phyloP scores from a whole-genome alignment of 2,797 vertebrate species.

The Melanotaenia trifasciata region DNA sequence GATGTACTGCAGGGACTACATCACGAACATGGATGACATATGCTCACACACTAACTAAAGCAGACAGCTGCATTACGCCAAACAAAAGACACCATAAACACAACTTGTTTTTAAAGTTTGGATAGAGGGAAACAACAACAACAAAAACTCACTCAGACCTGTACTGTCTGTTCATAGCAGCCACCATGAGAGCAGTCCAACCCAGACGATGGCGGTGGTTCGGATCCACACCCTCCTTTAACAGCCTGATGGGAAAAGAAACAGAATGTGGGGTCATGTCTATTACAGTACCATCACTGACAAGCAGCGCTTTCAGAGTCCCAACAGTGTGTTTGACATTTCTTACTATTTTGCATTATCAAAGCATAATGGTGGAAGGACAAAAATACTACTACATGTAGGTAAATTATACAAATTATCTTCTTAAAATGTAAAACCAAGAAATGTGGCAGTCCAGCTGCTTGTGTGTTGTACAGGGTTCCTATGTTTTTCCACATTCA shows the following conservation, averaged over 20 bases:
- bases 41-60: constrained; percentile 32
- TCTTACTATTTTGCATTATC: not conserved
- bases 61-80: constrained; percentile 49
- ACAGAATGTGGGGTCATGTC: constrained; percentile 6
- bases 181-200: constrained; percentile 96
- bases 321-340: not conserved
- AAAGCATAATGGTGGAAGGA: not conserved
- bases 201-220: constrained; percentile 91
- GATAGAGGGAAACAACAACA: not conserved
- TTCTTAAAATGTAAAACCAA: constrained; percentile 4
- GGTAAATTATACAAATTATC: not conserved
- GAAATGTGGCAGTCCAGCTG: constrained; percentile 11
- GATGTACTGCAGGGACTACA: constrained; percentile 71
- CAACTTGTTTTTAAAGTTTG: constrained; percentile 4
- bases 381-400: not conserved
- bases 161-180: constrained; percentile 91
- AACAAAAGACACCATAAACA: not conserved
- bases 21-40: constrained; percentile 54
- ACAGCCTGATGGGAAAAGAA: constrained; percentile 80
- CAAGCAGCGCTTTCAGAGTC: not conserved
- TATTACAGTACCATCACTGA: not conserved
- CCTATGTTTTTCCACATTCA: too few relatives aligned
- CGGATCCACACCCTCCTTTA: constrained; percentile 87
- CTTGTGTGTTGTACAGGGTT: constrained; percentile 2
- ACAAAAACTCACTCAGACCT: constrained; percentile 76